phyloP scores from a whole-genome alignment of 2,888 invertebrate genomes.

The Galeopsomyia nigrocyanea region DNA sequence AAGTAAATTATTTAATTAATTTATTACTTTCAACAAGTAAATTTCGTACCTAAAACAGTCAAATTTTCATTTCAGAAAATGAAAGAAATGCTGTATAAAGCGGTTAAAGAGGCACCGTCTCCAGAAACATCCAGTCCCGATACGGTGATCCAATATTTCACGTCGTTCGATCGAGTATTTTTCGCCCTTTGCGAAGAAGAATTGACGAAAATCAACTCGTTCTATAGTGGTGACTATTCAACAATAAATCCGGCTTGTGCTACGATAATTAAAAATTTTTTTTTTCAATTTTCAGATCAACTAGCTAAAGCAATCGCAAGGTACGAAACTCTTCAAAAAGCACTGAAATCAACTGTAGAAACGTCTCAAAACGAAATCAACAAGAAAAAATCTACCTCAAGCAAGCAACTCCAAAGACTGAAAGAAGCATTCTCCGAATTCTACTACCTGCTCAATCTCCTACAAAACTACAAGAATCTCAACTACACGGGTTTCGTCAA shows the following conservation, averaged over 20 bases:
- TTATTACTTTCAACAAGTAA: slow-evolving; percentile 12
- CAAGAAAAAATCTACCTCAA: slow-evolving; percentile 53
- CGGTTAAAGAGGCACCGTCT: slow-evolving; percentile 92
- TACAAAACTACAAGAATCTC: slow-evolving; percentile 98
- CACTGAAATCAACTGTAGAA: slow-evolving; percentile 75
- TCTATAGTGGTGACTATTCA: too few species aligned
- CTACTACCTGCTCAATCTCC: slow-evolving; percentile 93
- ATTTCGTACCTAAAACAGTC: too few species aligned
- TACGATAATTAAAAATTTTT: slow-evolving; percentile 5
- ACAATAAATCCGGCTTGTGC: slow-evolving; percentile 75
- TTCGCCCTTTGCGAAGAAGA: slow-evolving; percentile 96
- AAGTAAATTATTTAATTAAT: slow-evolving; percentile 72
- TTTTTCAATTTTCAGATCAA: slow-evolving; percentile 85
- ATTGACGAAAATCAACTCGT: slow-evolving; percentile 93
- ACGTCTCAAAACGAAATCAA: slow-evolving; percentile 23
- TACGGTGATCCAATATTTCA: slow-evolving; percentile 87
- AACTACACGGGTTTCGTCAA: slow-evolving; percentile 99
- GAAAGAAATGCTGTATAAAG: slow-evolving; percentile 94
- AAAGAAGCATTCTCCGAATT: slow-evolving; percentile 98
- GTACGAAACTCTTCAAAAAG: slow-evolving; percentile 91
- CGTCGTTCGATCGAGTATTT: slow-evolving; percentile 95
- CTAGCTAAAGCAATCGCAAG: slow-evolving; percentile 97
- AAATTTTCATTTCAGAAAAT: slow-evolving; percentile 78
- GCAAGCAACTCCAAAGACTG: slow-evolving; percentile 73
- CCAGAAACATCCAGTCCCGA: slow-evolving; percentile 92